Base-by-base conservation (phyloP, 2,113 vertebrate species). In the Tragelaphus scriptus region DNA sequence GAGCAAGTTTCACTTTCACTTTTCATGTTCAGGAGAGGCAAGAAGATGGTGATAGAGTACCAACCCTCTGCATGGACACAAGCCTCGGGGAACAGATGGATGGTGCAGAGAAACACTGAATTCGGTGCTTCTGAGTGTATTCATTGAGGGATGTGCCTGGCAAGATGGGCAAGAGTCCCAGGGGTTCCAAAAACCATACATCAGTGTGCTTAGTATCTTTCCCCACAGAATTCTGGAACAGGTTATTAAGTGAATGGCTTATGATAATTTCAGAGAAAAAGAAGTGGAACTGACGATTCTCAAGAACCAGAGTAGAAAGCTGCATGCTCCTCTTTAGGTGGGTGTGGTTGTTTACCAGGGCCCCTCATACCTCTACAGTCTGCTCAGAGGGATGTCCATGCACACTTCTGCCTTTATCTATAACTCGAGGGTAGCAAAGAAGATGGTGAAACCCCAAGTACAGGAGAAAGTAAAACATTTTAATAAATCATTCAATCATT, bases 151-250 rank as follows among this genome's bases (percentile, higher is more conserved):
- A 49, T n/a, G 44, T 25, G 88, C 40, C 51, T 30, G 6, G 13
- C 12, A 15, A 92, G 80, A 90, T 32, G 58, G 53, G 90, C 80
- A 92, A 82, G 61, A 23, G 2, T 92, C 56, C 88, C 81, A 68
- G 88, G 56, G 94, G 85, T 92, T 95, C 51, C 36, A 85, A 88
- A 87, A 97, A 65, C 63, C 36, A 6, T 77, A 79, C 28, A 68
- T 88, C 28, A 55, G 32, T 56, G 26, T 87, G 12, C 10, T 79
- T 82, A 85, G 44, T 58, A 88, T 49, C 47, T 32, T 59, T 68
- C 65, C 92, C 85, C 25, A 84, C 6, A 95, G 55, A 87, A 81
- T 90, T 77, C 88, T 90, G 32, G 30, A 65, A 56, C 5, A 53
- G 12, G 79, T 85, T 53, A 81, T 36, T 59, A 85, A 59, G 49